These are phyloP conservation scores for Meteorus cinctellus DNA, from an alignment of 2,888 invertebrate genomes.

Conservation along the genomic window DNA sequence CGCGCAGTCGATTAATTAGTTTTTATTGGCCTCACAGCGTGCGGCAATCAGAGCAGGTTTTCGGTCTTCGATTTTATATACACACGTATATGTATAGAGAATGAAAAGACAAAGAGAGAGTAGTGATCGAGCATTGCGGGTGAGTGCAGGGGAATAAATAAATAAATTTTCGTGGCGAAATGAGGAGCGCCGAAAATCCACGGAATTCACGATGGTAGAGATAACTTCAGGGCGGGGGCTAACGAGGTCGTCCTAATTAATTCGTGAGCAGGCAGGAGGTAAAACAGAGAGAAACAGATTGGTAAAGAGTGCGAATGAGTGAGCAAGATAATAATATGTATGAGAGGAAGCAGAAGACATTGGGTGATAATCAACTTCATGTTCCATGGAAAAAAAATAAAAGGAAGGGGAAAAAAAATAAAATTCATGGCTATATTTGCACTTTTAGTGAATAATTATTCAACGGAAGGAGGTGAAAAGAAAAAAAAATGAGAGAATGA, in stretches of 20 bases:
- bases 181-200: constrained; percentile 46
- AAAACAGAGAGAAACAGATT: not conserved
- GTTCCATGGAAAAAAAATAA: not conserved
- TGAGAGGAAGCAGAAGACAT: not conserved
- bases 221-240: constrained; percentile 43
- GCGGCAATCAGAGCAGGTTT: constrained; percentile 45
- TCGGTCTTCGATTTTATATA: constrained; percentile 21
- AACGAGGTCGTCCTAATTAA: constrained; percentile 55
- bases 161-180: constrained; percentile 49
- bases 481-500: not conserved
- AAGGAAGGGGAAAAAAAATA: not conserved
- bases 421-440: not conserved
- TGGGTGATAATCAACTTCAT: constrained; percentile 11
- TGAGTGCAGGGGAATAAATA: constrained; percentile 49
- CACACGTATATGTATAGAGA: not conserved
- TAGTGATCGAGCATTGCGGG: not conserved
- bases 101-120: not conserved
- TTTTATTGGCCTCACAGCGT: constrained; percentile 46
- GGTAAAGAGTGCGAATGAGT: not conserved
- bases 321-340: not conserved
- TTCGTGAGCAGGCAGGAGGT: constrained; percentile 44
- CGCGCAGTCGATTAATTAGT: constrained; percentile 43
- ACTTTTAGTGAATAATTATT: constrained; percentile 4
- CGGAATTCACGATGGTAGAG: constrained; percentile 51
- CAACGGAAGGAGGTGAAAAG: not conserved